Percentiles rank a stretch among this genome's conserved stretches.
phyloP scores from a whole-genome alignment of 1,140 invertebrate species.

The Diorhabda sublineata region DNA sequence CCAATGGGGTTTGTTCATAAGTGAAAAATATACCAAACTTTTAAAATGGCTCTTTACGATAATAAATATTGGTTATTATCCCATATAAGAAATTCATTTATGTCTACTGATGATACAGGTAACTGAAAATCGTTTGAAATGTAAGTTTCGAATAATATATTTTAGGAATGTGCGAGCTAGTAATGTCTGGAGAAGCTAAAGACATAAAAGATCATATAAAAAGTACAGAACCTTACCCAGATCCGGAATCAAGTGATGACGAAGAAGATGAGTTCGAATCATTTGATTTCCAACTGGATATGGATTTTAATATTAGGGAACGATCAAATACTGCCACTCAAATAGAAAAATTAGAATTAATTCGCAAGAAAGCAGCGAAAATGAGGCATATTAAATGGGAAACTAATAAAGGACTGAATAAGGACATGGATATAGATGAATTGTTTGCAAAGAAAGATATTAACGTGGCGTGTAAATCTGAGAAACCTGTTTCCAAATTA shows the following conservation, averaged over 20 bases:
- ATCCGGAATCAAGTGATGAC: slow-evolving; percentile 71
- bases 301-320: slow-evolving; percentile 69
- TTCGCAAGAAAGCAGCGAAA: slow-evolving; percentile 75
- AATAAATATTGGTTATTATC: slow-evolving; percentile 88
- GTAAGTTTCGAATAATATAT: background rate
- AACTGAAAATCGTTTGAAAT: background rate
- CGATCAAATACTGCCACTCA: slow-evolving; percentile 86
- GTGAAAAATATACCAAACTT: background rate
- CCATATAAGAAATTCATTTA: slow-evolving; percentile 89
- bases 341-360: slow-evolving; percentile 83
- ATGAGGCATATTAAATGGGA: slow-evolving; percentile 77
- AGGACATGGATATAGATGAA: slow-evolving; percentile 47
- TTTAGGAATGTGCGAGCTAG: slow-evolving; percentile 65
- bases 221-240: slow-evolving; percentile 62
- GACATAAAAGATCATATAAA: slow-evolving; percentile 53
- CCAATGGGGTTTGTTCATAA: too few species aligned
- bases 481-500: slow-evolving; percentile 57
- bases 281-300: slow-evolving; percentile 68
- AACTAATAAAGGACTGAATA: slow-evolving; percentile 45
- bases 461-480: slow-evolving; percentile 9
- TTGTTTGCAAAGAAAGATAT: slow-evolving; percentile 62
- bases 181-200: slow-evolving; percentile 61
- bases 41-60: slow-evolving; percentile 79
- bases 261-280: slow-evolving; percentile 66
- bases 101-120: slow-evolving; percentile 92